These are phyloP conservation scores for Globicephala melas DNA, from an alignment of 2,113 vertebrate species.

Conservation along the genomic window DNA sequence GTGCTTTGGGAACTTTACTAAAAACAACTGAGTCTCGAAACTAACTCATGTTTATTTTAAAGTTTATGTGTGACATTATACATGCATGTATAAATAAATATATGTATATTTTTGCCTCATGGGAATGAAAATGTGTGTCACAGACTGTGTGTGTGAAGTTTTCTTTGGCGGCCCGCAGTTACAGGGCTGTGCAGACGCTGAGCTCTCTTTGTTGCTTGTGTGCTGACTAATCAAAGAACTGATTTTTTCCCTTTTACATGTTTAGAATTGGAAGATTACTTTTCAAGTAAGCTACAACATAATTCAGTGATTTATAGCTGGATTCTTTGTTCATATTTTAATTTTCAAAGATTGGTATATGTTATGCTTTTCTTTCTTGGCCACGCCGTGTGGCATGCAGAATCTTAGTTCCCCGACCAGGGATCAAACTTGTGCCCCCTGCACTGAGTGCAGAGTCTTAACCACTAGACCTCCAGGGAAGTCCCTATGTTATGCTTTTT, in stretches of 20 bases:
- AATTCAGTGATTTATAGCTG: background rate
- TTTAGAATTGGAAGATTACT: constrained; percentile 57
- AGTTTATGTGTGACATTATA: background rate
- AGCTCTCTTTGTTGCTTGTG: background rate
- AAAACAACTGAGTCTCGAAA: background rate
- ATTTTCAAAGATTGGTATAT: constrained; percentile 49
- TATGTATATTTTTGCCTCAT: background rate
- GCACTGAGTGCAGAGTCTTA: no score
- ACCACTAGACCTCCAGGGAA: no score
- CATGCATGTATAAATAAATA: background rate
- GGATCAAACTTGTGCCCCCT: no score
- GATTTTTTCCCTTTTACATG: background rate
- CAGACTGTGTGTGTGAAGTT: background rate
- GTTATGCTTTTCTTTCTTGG: background rate
- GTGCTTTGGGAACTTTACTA: background rate
- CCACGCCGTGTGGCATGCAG: no score
- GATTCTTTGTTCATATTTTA: constrained; percentile 54
- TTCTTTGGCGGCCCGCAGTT: background rate
- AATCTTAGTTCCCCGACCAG: no score
- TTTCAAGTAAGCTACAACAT: constrained; percentile 43
- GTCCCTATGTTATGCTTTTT: background rate
- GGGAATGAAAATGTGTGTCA: background rate
- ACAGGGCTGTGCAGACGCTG: background rate
- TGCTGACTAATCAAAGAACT: constrained; percentile 43
- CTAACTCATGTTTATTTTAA: background rate